Evolutionary conservation across 2,797 vertebrate species (phyloP).

Genomic region (Ataeniobius toweri): DNA sequence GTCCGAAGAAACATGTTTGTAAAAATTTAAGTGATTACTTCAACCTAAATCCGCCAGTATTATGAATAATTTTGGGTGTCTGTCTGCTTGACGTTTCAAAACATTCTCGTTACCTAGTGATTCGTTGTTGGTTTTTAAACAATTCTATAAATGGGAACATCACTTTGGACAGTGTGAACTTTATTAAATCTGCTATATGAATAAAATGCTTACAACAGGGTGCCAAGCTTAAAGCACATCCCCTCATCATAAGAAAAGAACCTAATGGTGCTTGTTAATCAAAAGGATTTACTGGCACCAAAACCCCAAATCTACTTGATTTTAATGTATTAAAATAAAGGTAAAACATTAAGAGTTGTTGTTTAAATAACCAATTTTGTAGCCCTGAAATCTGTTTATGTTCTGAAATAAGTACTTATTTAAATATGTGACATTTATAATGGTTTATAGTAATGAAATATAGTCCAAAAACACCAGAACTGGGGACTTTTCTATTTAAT

Average conservation of each 20-base stretch:
- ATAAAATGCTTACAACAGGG: background rate
- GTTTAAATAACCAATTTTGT: background rate
- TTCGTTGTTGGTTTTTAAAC: background rate
- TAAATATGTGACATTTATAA: background rate
- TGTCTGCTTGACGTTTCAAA: no score
- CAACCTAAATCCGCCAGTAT: no score
- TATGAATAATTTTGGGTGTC: no score
- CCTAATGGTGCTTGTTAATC: background rate
- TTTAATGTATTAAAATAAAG: background rate
- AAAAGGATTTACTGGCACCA: background rate
- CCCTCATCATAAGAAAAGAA: background rate
- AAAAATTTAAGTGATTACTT: no score
- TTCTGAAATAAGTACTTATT: background rate
- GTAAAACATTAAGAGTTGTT: background rate
- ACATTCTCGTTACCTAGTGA: background rate
- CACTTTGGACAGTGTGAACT: background rate
- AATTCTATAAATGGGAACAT: background rate
- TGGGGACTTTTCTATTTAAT: conserved; percentile 13
- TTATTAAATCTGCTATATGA: background rate
- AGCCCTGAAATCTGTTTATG: background rate
- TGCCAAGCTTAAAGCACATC: background rate
- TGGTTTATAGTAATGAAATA: background rate
- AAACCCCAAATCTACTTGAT: background rate
- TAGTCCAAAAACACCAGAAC: background rate
- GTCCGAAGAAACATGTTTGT: no score